Percentiles rank a stretch among this genome's conserved stretches.
Evolutionary conservation across 2,113 vertebrate species (phyloP).

Genomic region (Toxotes chatareus): DNA sequence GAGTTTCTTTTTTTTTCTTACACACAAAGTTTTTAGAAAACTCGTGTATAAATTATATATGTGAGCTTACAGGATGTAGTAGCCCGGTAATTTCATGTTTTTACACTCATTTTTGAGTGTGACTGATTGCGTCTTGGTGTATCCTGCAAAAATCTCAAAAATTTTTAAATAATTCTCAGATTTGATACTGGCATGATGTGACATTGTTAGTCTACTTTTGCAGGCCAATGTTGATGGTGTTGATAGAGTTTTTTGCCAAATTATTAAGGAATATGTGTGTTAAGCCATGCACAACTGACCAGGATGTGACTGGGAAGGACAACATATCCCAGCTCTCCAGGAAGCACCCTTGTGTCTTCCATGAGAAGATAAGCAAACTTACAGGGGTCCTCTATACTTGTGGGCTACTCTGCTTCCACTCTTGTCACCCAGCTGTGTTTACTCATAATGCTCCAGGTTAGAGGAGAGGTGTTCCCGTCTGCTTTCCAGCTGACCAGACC

Average conservation of each 20-base stretch:
- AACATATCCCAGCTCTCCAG: neutral
- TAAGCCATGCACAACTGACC: neutral
- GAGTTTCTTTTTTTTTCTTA: neutral
- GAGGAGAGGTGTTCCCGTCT: constrained; percentile 81
- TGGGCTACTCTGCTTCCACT: neutral
- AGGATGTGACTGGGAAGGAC: neutral
- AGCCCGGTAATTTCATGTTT: neutral
- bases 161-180: no score
- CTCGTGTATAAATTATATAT: no score
- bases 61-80: neutral
- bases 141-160: neutral
- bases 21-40: neutral
- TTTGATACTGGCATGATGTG: neutral
- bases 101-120: neutral
- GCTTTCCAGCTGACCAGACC: constrained; percentile 86
- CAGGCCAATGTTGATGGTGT: neutral
- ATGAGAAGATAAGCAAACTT: neutral
- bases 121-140: neutral
- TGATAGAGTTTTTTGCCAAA: neutral
- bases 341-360: neutral
- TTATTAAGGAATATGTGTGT: neutral
- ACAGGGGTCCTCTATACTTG: neutral
- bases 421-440: constrained; percentile 50
- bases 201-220: neutral
- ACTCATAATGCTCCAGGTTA: constrained; percentile 27